Base-by-base conservation (phyloP, 1,140 invertebrate species). In the Neodiprion pinetum region DNA sequence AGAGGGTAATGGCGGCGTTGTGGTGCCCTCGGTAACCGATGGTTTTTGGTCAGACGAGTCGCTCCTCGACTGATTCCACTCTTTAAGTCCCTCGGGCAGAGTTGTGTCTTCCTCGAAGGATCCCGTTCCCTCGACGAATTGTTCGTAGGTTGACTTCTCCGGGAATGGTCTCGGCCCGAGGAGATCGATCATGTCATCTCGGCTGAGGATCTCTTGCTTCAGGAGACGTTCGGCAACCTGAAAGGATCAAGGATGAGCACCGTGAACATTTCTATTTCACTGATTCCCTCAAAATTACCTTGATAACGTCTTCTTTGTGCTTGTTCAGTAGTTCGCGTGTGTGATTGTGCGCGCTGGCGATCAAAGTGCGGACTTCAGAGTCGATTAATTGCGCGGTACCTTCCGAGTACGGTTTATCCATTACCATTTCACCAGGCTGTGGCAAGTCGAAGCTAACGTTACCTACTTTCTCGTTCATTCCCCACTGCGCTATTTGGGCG, bases 61-160 rank as follows among this genome's bases (percentile, higher is more conserved):
- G 47, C 77, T 78, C 75, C 90, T 92, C 72, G 93, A 89, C 82
- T 94, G 93, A 85, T 99, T 99, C 98, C 98, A 99, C 76, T 95
- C 94, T 87, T 98, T 95, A 1, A 99, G 90, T 70, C 99, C 99
- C 90, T 99, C 95, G 0, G 99, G 99, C 77, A 99, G 90, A 0
- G 92, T 90, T 0, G 98, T 99, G 82, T 99, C 96, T 88, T 99
- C 98, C 81, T 99, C 98, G 79, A 99, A 94, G 0, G 97, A 98
- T 17, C 98, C 98, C 12, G 99, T 99, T 1, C 98, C 98, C 89
- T 98, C 98, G 1, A 99, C 98, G 89, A 99, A 99, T 84, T 99
- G 96, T 90, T 99, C 99, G 85, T 99, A 99, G 7, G 98, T 99
- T 14, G 98, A 98, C 89, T 99, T 99, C 89, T 99, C 99, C 47